Conservation (phyloP, 1,140 invertebrate genomes). For the Brachionus paranguensis region DNA sequence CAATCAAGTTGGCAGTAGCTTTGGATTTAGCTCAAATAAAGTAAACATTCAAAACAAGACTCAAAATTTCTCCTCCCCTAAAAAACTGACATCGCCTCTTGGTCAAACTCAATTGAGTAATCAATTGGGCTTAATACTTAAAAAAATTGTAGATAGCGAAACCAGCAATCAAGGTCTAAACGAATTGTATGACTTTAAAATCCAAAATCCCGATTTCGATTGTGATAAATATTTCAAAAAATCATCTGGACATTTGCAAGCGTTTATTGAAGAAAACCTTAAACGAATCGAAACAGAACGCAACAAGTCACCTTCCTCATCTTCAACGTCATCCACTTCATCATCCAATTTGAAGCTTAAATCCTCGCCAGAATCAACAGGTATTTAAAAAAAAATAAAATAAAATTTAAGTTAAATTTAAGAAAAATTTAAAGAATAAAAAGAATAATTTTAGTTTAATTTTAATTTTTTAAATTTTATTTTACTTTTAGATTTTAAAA, state of each 20-base stretch:
- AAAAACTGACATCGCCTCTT: neutral
- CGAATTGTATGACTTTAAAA: slow-evolving; percentile 80
- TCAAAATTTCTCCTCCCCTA: neutral
- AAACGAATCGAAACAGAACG: slow-evolving; percentile 66
- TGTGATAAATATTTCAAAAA: slow-evolving; percentile 81
- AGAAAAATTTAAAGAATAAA: too few relatives aligned
- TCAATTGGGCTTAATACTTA: neutral
- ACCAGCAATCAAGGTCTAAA: slow-evolving; percentile 62
- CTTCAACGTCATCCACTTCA: slow-evolving; percentile 12
- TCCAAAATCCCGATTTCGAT: slow-evolving; percentile 80
- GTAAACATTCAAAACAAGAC: neutral
- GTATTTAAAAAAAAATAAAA: neutral
- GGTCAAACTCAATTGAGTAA: slow-evolving; percentile 1
- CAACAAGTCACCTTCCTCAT: slow-evolving; percentile 36
- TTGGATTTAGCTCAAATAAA: neutral
- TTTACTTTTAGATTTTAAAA: neutral
- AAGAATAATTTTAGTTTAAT: neutral
- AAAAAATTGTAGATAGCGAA: slow-evolving; percentile 15
- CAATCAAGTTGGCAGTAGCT: neutral
- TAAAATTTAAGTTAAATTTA: neutral
- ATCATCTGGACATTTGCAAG: slow-evolving; percentile 81
- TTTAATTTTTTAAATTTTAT: neutral
- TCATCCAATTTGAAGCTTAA: slow-evolving; percentile 2
- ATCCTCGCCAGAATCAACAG: neutral
- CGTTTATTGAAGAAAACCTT: slow-evolving; percentile 79